These are phyloP conservation scores for Cataglyphis albicans DNA, from an alignment of 2,888 invertebrate species.

Conservation along the genomic window DNA sequence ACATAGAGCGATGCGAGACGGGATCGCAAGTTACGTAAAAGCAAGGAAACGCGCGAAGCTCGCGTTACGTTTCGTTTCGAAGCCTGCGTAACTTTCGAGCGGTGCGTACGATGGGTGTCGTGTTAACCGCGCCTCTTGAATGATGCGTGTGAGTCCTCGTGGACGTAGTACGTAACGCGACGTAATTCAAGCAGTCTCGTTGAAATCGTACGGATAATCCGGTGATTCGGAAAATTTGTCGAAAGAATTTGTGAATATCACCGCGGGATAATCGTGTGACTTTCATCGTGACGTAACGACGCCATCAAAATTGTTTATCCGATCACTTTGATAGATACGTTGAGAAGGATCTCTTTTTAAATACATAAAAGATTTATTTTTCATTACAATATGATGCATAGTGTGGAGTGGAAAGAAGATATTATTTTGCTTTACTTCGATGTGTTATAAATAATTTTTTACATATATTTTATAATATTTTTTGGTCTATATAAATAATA, in stretches of 20 bases:
- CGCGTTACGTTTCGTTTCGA: conserved; percentile 76
- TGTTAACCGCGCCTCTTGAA: not conserved
- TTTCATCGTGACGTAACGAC: not conserved
- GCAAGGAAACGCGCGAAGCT: conserved; percentile 80
- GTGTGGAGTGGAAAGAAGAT: not conserved
- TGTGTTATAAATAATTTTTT: not conserved
- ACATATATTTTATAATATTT: not conserved
- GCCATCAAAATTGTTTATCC: not conserved
- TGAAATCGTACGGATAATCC: not conserved
- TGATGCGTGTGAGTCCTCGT: not conserved
- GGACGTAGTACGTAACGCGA: not conserved
- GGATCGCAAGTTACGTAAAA: conserved; percentile 80
- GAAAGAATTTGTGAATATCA: not conserved
- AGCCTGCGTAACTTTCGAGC: conserved; percentile 61
- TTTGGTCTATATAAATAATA: not conserved
- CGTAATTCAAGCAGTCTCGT: not conserved
- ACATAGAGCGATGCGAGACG: conserved; percentile 66
- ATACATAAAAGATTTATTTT: not conserved
- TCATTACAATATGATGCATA: not conserved
- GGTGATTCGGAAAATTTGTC: not conserved
- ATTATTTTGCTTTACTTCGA: not conserved
- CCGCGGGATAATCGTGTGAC: not conserved
- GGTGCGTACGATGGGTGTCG: conserved; percentile 24
- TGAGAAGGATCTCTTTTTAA: not conserved
- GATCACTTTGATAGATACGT: not conserved